Conservation (phyloP, 2,113 vertebrate genomes). For the Girardinichthys multiradiatus region DNA sequence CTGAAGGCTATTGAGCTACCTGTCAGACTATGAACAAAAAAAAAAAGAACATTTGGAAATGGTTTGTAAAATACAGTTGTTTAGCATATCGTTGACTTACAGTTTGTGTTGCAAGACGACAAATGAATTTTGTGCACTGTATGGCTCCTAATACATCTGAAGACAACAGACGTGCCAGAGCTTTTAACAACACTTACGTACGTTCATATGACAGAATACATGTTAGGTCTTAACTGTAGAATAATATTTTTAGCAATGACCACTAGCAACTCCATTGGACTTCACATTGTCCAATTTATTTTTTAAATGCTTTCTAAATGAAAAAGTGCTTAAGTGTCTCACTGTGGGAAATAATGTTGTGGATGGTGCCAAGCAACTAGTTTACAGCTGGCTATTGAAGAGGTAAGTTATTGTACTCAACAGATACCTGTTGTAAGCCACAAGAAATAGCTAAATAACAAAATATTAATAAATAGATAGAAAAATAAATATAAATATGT, state of each 20-base stretch:
- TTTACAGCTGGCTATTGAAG: background rate
- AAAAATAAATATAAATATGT: background rate
- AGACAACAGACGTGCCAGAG: slow-evolving; percentile 9
- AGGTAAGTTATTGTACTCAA: background rate
- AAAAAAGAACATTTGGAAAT: background rate
- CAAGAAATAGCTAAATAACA: background rate
- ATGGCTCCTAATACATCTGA: background rate
- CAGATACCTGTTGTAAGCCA: background rate
- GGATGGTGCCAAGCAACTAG: slow-evolving; percentile 1
- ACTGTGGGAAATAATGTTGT: slow-evolving; percentile 6
- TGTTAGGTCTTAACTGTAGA: slow-evolving; percentile 29
- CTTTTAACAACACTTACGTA: slow-evolving; percentile 1
- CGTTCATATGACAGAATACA: background rate
- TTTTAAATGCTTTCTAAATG: slow-evolving; percentile 16
- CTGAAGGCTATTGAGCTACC: slow-evolving; percentile 35
- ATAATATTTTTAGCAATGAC: slow-evolving; percentile 10
- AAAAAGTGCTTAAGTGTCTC: background rate
- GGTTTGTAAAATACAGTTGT: background rate
- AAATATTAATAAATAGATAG: background rate
- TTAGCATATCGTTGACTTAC: background rate
- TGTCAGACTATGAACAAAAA: slow-evolving; percentile 25
- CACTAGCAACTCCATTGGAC: slow-evolving; percentile 1
- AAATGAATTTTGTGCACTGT: slow-evolving; percentile 1
- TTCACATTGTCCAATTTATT: background rate
- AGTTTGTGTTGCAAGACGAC: slow-evolving; percentile 2